Conservation (phyloP, 2,888 invertebrate species). For the Parnassius smintheus region DNA sequence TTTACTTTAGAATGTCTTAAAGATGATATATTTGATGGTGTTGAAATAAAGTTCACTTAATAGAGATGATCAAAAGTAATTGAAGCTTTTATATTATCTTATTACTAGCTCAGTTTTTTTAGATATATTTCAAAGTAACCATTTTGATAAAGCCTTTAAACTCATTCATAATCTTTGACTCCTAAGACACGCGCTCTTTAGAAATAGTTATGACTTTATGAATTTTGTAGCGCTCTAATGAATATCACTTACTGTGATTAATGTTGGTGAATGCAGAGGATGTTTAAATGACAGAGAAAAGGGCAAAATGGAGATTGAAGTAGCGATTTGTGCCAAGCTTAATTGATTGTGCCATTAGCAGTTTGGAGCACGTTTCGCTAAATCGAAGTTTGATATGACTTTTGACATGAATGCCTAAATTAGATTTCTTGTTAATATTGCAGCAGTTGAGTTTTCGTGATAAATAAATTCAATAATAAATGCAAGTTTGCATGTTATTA, state of each 20-base stretch:
- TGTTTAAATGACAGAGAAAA: conserved; percentile 23
- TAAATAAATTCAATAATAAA: no score
- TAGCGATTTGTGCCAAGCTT: conserved; percentile 21
- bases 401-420: conserved; percentile 1
- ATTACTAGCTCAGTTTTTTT: no score
- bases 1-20: no score
- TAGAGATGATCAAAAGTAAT: no score
- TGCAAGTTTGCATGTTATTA: background rate
- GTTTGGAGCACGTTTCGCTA: conserved; percentile 5
- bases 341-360: conserved; percentile 23
- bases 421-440: background rate
- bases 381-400: background rate
- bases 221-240: conserved; percentile 4
- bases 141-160: background rate
- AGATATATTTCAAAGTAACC: background rate
- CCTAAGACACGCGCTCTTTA: background rate
- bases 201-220: background rate
- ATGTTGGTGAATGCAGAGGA: conserved; percentile 5
- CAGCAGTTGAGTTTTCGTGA: background rate
- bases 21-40: no score
- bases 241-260: conserved; percentile 20
- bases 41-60: no score
- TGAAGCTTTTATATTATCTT: no score
- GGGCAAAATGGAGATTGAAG: conserved; percentile 16
- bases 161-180: no score